A percentile compares a stretch with the other conserved stretches of the same genome.
Conservation (phyloP, 2,797 vertebrate species). For the Glossophaga mutica region DNA sequence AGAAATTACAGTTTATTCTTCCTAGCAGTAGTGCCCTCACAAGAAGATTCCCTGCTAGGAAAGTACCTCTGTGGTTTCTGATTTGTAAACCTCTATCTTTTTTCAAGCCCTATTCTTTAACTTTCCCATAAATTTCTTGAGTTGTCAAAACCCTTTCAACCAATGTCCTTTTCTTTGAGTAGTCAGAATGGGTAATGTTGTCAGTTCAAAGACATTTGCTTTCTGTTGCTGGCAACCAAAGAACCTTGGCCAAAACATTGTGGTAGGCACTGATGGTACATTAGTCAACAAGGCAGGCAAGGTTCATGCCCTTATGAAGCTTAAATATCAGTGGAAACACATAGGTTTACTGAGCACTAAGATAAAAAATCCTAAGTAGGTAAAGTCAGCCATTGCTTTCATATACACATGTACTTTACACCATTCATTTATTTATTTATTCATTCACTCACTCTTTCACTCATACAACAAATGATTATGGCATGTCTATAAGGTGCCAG, state of each 20-base stretch:
- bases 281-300: neutral
- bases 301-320: neutral
- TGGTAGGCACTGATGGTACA: neutral
- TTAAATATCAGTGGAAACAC: neutral
- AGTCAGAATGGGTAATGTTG: neutral
- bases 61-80: neutral
- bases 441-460: neutral
- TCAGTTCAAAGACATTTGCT: neutral
- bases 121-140: neutral
- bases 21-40: neutral
- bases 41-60: neutral
- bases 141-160: neutral
- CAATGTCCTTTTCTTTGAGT: neutral
- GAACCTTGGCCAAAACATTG: neutral
- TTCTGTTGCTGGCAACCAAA: neutral
- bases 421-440: neutral
- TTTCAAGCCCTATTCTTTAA: neutral
- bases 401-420: neutral
- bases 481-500: neutral
- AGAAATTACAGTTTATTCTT: slow-evolving; percentile 1
- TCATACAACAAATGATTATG: neutral
- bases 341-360: neutral
- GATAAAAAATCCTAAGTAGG: neutral
- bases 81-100: neutral
- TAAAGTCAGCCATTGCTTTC: neutral